Percentiles rank a stretch among this genome's conserved stretches.
phyloP scores from a whole-genome alignment of 2,888 invertebrate genomes.

The Diarsia dahlii region DNA sequence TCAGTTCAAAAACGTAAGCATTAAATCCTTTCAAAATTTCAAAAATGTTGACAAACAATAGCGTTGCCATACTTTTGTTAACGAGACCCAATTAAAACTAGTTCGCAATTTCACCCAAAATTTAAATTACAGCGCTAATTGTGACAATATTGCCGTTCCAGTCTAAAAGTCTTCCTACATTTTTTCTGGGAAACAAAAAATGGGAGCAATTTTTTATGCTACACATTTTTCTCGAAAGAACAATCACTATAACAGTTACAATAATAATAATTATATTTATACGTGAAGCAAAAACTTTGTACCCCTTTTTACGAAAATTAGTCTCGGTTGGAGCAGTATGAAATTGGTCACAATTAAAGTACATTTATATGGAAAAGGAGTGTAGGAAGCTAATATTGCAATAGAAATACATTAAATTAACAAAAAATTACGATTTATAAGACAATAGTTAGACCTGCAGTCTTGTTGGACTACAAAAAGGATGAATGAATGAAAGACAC shows the following conservation, averaged over 20 bases:
- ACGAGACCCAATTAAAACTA: slow-evolving; percentile 45
- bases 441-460: too few relatives aligned
- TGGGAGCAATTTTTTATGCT: slow-evolving; percentile 6
- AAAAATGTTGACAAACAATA: slow-evolving; percentile 24
- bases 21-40: slow-evolving; percentile 7
- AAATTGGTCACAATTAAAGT: too few relatives aligned
- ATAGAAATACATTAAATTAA: too few relatives aligned
- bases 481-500: too few relatives aligned
- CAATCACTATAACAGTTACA: neutral
- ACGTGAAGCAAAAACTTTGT: neutral
- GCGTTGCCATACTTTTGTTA: slow-evolving; percentile 16
- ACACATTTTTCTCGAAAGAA: neutral
- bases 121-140: slow-evolving; percentile 43
- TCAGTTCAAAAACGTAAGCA: neutral
- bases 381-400: too few relatives aligned
- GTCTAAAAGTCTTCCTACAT: slow-evolving; percentile 14
- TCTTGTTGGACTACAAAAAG: too few relatives aligned
- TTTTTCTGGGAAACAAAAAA: slow-evolving; percentile 14
- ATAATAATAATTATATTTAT: too few relatives aligned
- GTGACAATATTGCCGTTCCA: slow-evolving; percentile 36
- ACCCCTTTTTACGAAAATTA: neutral
- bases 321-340: neutral
- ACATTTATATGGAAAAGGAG: too few relatives aligned
- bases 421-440: too few relatives aligned
- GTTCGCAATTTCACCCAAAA: slow-evolving; percentile 46